These are phyloP conservation scores for Lepidotrigona ventralis DNA, from an alignment of 1,140 invertebrate species.

Conservation along the genomic window DNA sequence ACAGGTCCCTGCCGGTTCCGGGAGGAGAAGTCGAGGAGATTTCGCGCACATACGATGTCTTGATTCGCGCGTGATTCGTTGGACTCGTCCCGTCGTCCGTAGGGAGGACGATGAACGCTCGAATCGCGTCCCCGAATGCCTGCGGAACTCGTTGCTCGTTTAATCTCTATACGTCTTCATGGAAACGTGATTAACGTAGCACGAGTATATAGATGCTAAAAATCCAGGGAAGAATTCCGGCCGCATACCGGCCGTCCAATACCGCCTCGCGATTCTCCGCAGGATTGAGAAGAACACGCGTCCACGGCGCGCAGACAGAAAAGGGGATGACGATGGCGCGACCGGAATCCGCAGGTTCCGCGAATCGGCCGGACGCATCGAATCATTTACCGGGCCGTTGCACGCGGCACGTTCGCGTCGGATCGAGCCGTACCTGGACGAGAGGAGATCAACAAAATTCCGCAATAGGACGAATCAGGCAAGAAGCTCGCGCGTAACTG, in stretches of 20 bases:
- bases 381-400: slow-evolving; percentile 23
- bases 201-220: slow-evolving; percentile 31
- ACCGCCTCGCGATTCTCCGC: slow-evolving; percentile 23
- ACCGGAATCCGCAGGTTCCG: slow-evolving; percentile 41
- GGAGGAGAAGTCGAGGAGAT: not conserved
- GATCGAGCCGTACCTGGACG: slow-evolving; percentile 13
- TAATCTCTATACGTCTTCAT: not conserved
- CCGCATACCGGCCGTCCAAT: slow-evolving; percentile 29
- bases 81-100: not conserved
- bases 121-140: not conserved
- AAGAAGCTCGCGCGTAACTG: slow-evolving; percentile 39
- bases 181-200: slow-evolving; percentile 19
- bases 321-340: slow-evolving; percentile 45
- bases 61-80: not conserved
- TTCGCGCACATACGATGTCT: not conserved
- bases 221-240: slow-evolving; percentile 28
- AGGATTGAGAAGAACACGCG: slow-evolving; percentile 41
- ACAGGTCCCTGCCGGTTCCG: not conserved
- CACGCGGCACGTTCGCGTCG: slow-evolving; percentile 26
- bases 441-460: slow-evolving; percentile 41
- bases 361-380: slow-evolving; percentile 35
- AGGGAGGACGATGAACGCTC: too few species aligned
- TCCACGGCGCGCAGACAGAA: slow-evolving; percentile 9
- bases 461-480: slow-evolving; percentile 17
- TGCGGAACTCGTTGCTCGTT: not conserved